Base-by-base conservation (phyloP, 2,113 vertebrate genomes). In the Pseudopipra pipra region DNA sequence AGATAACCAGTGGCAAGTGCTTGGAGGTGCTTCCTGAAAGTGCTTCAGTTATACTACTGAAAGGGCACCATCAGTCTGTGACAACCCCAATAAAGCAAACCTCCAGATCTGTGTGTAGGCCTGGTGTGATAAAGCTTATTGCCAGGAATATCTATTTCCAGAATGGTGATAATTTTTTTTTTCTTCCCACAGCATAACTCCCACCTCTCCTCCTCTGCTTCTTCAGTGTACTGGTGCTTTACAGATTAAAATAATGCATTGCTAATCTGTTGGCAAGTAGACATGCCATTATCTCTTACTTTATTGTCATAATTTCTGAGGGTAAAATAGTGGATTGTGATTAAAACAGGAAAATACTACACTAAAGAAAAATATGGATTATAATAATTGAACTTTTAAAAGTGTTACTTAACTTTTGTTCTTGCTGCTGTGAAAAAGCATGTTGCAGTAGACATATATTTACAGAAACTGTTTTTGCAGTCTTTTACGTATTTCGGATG, bases 171-270 rank as follows among this genome's bases (percentile, higher is more conserved):
- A 8, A 11, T 24, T 19, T 66, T 59, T 77, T 78, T 74, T 85
- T 81, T 8, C 51, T 65, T 87, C 80, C 77, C 54, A 47, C 76
- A 0, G 30, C 15, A 1, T 35, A 86, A 92, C 89, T 97, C 91
- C 93, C 61, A 97, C 90, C 47, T 68, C 12, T 94, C 63, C 46
- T 85, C 88, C 79, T 93, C 75, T 90, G 54, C 80, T 77, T 56
- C n/a, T 92, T 87, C 59, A 71, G 43, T 14, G 9, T 90, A 75
- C 6, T 41, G 59, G 39, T 86, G 58, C 70, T 89, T 86, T 25
- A 33, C 47, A 81, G 83, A 89, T 81, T 47, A 75, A 93, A 92
- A 85, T 58, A 81, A 59, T 74, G 43, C 12, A 10, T 43, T 70
- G 31, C 49, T 88, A 41, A 85, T 87, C 56, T 91, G 58, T 59